phyloP scores from a whole-genome alignment of 1,140 invertebrate species.

The Microplitis demolitor region DNA sequence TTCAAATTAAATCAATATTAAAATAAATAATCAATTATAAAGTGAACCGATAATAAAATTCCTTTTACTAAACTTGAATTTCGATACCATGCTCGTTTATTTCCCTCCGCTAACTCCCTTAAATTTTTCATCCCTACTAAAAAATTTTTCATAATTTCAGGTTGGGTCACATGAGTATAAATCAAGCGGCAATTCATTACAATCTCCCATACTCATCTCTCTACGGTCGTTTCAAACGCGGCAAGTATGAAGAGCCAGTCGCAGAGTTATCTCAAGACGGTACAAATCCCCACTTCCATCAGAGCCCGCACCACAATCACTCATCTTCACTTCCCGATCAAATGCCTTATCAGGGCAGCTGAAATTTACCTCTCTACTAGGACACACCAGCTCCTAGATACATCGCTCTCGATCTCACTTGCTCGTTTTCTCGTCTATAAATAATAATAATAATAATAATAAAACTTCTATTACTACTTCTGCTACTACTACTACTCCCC shows the following conservation, averaged over 20 bases:
- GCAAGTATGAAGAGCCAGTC: conserved; percentile 64
- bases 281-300: conserved; percentile 57
- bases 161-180: conserved; percentile 89
- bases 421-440: background rate
- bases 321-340: conserved; percentile 59
- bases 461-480: too few species aligned
- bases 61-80: too few species aligned
- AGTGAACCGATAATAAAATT: too few species aligned
- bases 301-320: conserved; percentile 58
- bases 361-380: conserved; percentile 62
- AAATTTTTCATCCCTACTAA: too few species aligned
- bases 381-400: conserved; percentile 23
- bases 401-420: conserved; percentile 13
- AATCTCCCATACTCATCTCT: conserved; percentile 88
- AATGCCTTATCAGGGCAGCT: conserved; percentile 62
- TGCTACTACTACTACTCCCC: too few species aligned
- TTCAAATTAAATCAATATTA: too few species aligned
- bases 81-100: too few species aligned
- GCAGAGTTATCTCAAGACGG: conserved; percentile 60
- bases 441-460: background rate
- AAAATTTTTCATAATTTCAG: conserved; percentile 54
- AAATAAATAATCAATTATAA: too few species aligned
- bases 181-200: conserved; percentile 90
- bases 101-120: too few species aligned
- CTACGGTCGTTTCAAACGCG: conserved; percentile 85